These are phyloP conservation scores for Gymnoscopelus braueri DNA, from an alignment of 2,797 vertebrate genomes.

Conservation along the genomic window DNA sequence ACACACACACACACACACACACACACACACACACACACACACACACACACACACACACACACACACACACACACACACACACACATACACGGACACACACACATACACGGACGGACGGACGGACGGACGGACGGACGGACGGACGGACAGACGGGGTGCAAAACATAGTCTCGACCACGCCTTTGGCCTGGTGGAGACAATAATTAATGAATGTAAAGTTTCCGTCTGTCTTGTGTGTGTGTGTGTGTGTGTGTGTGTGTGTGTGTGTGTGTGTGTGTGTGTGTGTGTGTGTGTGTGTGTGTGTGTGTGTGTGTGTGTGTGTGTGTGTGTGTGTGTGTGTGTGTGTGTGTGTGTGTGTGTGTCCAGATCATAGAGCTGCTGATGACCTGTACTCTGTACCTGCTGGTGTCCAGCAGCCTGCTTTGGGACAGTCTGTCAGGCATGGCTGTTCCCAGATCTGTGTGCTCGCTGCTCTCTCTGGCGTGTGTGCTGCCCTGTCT, in stretches of 20 bases:
- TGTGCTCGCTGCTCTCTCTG: conserved; percentile 78
- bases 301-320: too few relatives aligned
- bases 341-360: background rate
- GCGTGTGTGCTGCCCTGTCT: conserved; percentile 80
- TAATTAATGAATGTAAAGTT: background rate
- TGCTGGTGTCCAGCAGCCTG: conserved; percentile 83
- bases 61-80: too few relatives aligned
- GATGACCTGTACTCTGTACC: conserved; percentile 84
- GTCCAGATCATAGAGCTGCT: conserved; percentile 79
- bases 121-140: too few relatives aligned
- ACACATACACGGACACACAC: too few relatives aligned
- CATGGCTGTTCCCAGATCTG: conserved; percentile 68
- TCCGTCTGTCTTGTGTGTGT: background rate
- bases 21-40: background rate
- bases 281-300: too few relatives aligned
- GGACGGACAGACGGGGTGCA: too few relatives aligned
- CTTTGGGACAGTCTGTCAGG: conserved; percentile 77
- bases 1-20: background rate
- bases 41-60: background rate
- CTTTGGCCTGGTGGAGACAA: too few relatives aligned
- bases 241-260: too few relatives aligned
- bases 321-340: too few relatives aligned
- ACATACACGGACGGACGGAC: too few relatives aligned
- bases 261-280: too few relatives aligned
- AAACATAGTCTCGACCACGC: too few relatives aligned